phyloP scores from a whole-genome alignment of 1,140 invertebrate genomes.

The Trypoxylus dichotomus region DNA sequence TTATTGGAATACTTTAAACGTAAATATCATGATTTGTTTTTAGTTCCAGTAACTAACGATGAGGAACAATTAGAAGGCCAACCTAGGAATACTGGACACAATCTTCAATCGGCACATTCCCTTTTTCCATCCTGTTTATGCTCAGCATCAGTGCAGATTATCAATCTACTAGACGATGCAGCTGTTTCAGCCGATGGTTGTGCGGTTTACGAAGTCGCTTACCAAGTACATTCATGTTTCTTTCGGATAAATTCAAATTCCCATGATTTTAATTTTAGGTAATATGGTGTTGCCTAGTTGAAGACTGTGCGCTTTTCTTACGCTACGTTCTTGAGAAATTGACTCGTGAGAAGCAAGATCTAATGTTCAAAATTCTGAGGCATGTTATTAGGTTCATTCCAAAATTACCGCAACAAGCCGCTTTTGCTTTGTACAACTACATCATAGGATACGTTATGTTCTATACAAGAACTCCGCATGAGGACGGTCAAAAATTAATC shows the following conservation, averaged over 20 bases:
- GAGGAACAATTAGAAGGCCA: constrained; percentile 73
- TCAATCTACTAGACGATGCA: constrained; percentile 92
- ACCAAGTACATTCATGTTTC: constrained; percentile 63
- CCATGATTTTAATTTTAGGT: constrained; percentile 32
- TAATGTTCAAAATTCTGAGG: constrained; percentile 91
- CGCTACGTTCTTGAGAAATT: constrained; percentile 94
- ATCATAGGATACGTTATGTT: constrained; percentile 99
- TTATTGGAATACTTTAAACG: not conserved
- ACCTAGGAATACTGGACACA: constrained; percentile 70
- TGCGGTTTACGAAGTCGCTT: constrained; percentile 87
- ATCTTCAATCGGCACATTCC: constrained; percentile 87
- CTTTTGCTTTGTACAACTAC: constrained; percentile 98
- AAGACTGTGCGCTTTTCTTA: constrained; percentile 95
- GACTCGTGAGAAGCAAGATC: constrained; percentile 92
- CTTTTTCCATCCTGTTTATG: constrained; percentile 96
- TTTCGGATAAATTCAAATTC: not conserved
- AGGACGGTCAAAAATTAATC: constrained; percentile 88
- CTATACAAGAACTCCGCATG: constrained; percentile 93
- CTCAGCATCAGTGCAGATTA: constrained; percentile 92
- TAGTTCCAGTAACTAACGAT: constrained; percentile 50
- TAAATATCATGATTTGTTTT: not conserved
- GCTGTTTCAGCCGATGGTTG: constrained; percentile 93
- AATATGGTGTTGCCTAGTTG: constrained; percentile 96
- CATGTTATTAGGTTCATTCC: constrained; percentile 93
- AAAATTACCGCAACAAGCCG: constrained; percentile 93